Conservation (phyloP, 2,113 vertebrate species). For the Fulmarus glacialis region DNA sequence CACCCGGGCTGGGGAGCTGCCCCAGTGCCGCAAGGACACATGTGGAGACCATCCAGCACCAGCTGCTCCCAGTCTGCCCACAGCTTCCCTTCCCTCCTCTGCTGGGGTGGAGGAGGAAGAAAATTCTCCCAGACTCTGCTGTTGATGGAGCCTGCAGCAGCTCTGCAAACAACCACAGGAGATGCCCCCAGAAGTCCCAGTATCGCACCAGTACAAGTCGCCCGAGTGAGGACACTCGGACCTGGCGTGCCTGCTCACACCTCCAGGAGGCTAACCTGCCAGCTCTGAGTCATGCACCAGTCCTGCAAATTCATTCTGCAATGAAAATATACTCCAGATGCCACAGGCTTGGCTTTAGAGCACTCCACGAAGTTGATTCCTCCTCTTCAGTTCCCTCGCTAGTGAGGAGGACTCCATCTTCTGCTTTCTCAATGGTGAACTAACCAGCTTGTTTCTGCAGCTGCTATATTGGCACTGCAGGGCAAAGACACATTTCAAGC, state of each 20-base stretch:
- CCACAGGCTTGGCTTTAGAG: not conserved
- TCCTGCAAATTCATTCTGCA: not conserved
- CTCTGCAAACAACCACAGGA: not conserved
- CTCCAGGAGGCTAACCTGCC: not conserved
- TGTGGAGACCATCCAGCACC: fast-evolving
- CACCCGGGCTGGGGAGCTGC: not conserved
- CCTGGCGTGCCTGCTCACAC: not conserved
- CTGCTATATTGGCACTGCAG: not conserved
- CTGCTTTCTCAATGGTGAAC: not conserved
- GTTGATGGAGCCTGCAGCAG: not conserved
- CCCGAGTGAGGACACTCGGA: not conserved
- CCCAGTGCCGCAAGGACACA: not conserved
- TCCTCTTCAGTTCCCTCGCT: not conserved
- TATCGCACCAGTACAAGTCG: not conserved
- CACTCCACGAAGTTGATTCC: not conserved
- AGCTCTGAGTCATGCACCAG: not conserved
- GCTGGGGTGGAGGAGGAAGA: not conserved
- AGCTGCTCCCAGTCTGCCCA: not conserved
- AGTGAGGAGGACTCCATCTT: not conserved
- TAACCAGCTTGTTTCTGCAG: not conserved
- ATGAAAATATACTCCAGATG: not conserved
- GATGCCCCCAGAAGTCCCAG: not conserved
- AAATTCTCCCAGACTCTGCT: not conserved
- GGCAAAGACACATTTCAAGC: not conserved
- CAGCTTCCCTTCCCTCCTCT: not conserved